Evolutionary conservation across 2,797 vertebrate species (phyloP).

Genomic region (Myioborus melanocephalus): DNA sequence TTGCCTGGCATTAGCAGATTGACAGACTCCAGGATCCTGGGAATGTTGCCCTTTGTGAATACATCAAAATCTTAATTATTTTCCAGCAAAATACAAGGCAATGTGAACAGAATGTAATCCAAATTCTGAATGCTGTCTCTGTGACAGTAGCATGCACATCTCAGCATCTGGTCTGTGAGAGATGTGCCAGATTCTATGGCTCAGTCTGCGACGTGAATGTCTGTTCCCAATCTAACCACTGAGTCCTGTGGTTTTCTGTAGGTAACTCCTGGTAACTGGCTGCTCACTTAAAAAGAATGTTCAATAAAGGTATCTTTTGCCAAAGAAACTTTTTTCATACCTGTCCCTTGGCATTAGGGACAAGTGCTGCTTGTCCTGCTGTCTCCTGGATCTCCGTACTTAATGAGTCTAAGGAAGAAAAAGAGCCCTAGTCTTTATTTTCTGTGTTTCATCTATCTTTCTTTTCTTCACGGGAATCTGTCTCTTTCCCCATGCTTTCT

Average conservation of each 20-base stretch:
- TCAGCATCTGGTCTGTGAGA: background rate
- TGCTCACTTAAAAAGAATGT: background rate
- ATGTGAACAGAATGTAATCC: background rate
- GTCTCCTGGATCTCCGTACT: background rate
- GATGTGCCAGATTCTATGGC: background rate
- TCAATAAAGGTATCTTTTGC: background rate
- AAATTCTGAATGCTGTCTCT: background rate
- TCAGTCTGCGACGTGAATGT: background rate
- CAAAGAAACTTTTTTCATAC: background rate
- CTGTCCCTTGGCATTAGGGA: background rate
- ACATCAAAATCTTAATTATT: slow-evolving; percentile 7
- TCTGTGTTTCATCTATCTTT: background rate
- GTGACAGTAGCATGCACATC: background rate
- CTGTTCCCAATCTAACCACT: background rate
- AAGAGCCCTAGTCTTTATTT: background rate
- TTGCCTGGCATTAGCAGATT: background rate
- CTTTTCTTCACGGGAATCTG: background rate
- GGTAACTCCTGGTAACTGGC: background rate
- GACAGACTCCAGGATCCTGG: background rate
- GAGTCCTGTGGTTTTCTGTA: background rate
- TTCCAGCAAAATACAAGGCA: background rate
- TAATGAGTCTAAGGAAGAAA: background rate
- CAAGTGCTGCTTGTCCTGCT: background rate
- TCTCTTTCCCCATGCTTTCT: background rate
- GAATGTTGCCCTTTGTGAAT: background rate